Conservation (phyloP, 2,797 vertebrate species). For the Prionace glauca region DNA sequence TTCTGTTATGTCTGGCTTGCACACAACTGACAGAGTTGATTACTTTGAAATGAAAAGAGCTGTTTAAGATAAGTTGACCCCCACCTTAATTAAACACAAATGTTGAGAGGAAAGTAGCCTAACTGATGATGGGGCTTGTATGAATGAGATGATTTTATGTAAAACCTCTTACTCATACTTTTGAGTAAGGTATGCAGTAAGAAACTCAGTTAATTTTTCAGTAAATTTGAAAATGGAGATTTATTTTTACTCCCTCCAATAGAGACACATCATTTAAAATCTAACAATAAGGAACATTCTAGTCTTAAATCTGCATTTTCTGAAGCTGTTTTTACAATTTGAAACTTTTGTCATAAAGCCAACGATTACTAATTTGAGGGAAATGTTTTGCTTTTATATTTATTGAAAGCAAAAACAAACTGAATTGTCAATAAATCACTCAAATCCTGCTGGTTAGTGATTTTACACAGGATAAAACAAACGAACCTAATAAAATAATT, state of each 20-base stretch:
- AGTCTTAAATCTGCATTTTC: background rate
- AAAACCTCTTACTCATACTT: conserved; percentile 17
- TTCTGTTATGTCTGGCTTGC: conserved; percentile 37
- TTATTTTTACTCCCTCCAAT: background rate
- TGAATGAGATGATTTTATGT: background rate
- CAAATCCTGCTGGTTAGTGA: background rate
- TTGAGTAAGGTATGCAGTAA: background rate
- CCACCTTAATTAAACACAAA: conserved; percentile 32
- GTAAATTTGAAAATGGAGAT: background rate
- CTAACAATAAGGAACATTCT: background rate
- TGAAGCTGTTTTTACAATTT: background rate
- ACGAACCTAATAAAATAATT: background rate
- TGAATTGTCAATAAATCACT: background rate
- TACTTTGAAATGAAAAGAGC: conserved; percentile 34
- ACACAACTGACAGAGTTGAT: conserved; percentile 30
- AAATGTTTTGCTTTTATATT: background rate
- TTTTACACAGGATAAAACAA: background rate
- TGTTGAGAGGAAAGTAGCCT: conserved; percentile 24
- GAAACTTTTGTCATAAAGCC: background rate
- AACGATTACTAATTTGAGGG: background rate
- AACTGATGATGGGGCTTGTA: background rate
- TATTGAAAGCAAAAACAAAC: background rate
- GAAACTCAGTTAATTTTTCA: background rate
- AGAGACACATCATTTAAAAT: background rate
- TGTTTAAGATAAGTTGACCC: conserved; percentile 29